phyloP scores from a whole-genome alignment of 2,888 invertebrate species.

The Parnassius smintheus region DNA sequence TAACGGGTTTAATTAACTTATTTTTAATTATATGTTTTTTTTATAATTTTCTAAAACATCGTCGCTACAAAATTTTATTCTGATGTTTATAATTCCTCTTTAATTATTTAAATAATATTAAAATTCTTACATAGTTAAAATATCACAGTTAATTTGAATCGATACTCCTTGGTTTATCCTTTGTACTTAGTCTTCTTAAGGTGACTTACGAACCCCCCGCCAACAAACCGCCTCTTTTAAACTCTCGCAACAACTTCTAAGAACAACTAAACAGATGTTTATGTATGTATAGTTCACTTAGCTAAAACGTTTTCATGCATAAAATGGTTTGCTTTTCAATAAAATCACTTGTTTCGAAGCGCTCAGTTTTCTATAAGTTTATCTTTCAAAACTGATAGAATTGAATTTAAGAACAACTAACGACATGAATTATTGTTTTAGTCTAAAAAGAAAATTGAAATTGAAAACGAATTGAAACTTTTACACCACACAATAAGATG shows the following conservation, averaged over 20 bases:
- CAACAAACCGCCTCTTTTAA: conserved; percentile 22
- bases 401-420: background rate
- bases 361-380: conserved; percentile 22
- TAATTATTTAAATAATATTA: no score
- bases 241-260: conserved; percentile 23
- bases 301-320: conserved; percentile 22
- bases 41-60: no score
- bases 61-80: no score
- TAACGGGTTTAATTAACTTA: no score
- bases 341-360: conserved; percentile 20
- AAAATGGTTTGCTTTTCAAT: conserved; percentile 25
- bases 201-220: conserved; percentile 5
- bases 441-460: no score
- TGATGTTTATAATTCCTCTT: no score
- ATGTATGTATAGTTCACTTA: conserved; percentile 22
- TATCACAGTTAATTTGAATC: no score
- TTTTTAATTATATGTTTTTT: no score
- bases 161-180: background rate
- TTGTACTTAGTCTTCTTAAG: conserved; percentile 3
- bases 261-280: conserved; percentile 26
- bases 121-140: no score
- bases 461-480: no score
- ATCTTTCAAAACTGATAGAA: conserved; percentile 24
- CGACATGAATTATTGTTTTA: no score
- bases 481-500: no score